These are phyloP conservation scores for Zelostemma sp. DNA, from an alignment of 1,140 invertebrate species.

Conservation along the genomic window DNA sequence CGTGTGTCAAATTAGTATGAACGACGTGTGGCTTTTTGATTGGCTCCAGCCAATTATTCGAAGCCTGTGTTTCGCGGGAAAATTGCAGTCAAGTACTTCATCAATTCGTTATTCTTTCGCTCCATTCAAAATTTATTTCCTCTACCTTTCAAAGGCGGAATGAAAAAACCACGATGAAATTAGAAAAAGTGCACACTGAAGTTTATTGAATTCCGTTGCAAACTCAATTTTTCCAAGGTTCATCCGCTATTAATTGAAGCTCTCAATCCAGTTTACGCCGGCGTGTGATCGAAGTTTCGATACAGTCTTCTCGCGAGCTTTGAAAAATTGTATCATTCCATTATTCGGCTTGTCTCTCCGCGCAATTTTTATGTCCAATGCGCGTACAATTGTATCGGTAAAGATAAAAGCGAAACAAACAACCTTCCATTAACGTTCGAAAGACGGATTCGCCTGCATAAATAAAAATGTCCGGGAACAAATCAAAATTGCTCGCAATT, in stretches of 20 bases:
- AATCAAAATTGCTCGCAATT: too few relatives aligned
- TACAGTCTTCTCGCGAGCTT: constrained; percentile 16
- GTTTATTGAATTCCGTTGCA: constrained; percentile 19
- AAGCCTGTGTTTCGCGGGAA: too few relatives aligned
- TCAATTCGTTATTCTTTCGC: too few relatives aligned
- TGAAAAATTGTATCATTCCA: constrained; percentile 19
- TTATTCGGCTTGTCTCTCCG: constrained; percentile 1
- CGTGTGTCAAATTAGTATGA: constrained; percentile 27
- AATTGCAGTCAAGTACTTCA: neutral
- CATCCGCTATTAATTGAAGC: constrained; percentile 21
- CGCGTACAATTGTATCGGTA: neutral
- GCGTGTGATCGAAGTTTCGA: constrained; percentile 12
- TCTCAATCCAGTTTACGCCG: constrained; percentile 13
- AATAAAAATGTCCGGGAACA: neutral
- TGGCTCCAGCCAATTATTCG: constrained; percentile 18
- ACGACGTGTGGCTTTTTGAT: constrained; percentile 29
- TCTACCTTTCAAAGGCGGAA: neutral
- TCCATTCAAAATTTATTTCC: neutral
- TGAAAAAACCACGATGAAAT: neutral
- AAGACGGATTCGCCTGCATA: neutral
- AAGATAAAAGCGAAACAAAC: too few relatives aligned
- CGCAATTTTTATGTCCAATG: constrained; percentile 17
- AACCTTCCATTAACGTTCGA: neutral
- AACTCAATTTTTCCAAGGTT: constrained; percentile 18
- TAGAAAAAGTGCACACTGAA: constrained; percentile 9